Conservation (phyloP, 2,113 vertebrate species). For the Pelobates fuscus region DNA sequence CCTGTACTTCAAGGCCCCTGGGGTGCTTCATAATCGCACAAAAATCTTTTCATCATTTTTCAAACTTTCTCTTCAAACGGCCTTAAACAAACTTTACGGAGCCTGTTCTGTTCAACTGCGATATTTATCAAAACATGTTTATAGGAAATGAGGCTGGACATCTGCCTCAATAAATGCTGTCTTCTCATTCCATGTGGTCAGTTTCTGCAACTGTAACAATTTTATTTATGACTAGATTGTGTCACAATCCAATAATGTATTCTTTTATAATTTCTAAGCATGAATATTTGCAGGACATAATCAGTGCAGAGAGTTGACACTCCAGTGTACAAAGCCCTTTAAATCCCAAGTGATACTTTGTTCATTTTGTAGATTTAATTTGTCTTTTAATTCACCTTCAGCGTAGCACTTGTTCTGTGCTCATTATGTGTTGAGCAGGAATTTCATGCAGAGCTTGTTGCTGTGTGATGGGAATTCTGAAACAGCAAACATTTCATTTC, state of each 20-base stretch:
- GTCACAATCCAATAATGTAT: slow-evolving; percentile 16
- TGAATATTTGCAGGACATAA: slow-evolving; percentile 29
- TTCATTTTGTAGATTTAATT: slow-evolving; percentile 7
- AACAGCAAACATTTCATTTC: too few species aligned
- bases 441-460: too few species aligned
- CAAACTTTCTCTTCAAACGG: slow-evolving; percentile 39
- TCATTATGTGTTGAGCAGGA: too few species aligned
- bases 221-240: slow-evolving; percentile 27
- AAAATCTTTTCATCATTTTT: slow-evolving; percentile 46
- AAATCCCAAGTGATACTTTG: slow-evolving; percentile 2
- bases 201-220: slow-evolving; percentile 1
- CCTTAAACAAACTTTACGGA: slow-evolving; percentile 40
- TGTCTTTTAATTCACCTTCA: slow-evolving; percentile 34
- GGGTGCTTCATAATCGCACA: slow-evolving; percentile 44
- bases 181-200: slow-evolving; percentile 7
- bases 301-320: slow-evolving; percentile 10
- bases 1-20: slow-evolving; percentile 43
- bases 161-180: slow-evolving; percentile 24
- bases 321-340: slow-evolving; percentile 12
- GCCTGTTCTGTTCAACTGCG: slow-evolving; percentile 2
- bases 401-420: neutral
- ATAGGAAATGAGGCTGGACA: slow-evolving; percentile 32
- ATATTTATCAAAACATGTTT: slow-evolving; percentile 31
- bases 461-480: too few species aligned
- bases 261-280: slow-evolving; percentile 23